Conservation (phyloP, 2,797 vertebrate species). For the Premnoplex brunnescens region DNA sequence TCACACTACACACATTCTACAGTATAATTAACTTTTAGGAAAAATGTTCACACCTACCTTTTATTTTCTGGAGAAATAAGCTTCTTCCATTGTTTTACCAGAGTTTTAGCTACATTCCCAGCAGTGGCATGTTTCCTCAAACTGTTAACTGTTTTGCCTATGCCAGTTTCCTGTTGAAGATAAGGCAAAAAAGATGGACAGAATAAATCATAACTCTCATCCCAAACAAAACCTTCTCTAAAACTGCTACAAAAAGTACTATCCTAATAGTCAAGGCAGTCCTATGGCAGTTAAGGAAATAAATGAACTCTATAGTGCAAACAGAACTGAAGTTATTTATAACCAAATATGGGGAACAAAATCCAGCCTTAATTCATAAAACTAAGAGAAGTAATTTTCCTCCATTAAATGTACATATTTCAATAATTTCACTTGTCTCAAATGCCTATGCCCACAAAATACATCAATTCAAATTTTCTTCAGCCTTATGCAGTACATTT, state of each 20-base stretch:
- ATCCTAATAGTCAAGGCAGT: neutral
- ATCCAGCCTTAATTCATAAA: neutral
- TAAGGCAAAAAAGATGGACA: neutral
- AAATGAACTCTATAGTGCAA: neutral
- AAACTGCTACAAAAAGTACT: neutral
- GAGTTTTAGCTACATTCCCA: slow-evolving; percentile 81
- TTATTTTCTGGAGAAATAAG: slow-evolving; percentile 74
- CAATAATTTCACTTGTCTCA: neutral
- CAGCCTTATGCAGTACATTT: neutral
- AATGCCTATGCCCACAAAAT: neutral
- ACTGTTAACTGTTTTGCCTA: slow-evolving; percentile 84
- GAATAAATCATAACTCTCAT: neutral
- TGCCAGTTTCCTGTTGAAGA: slow-evolving; percentile 83
- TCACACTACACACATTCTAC: neutral
- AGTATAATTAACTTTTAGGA: neutral
- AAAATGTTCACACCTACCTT: slow-evolving; percentile 65
- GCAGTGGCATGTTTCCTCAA: slow-evolving; percentile 81
- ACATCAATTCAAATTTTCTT: neutral
- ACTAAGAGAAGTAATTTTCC: neutral
- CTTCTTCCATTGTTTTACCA: slow-evolving; percentile 83
- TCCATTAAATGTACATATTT: neutral
- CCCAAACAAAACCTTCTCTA: neutral
- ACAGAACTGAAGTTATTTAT: neutral
- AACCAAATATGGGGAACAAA: neutral
- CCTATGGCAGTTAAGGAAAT: neutral